Percentiles rank a stretch among this genome's conserved stretches.
Conservation (phyloP, 2,888 invertebrate species). For the Nysson spinosus region DNA sequence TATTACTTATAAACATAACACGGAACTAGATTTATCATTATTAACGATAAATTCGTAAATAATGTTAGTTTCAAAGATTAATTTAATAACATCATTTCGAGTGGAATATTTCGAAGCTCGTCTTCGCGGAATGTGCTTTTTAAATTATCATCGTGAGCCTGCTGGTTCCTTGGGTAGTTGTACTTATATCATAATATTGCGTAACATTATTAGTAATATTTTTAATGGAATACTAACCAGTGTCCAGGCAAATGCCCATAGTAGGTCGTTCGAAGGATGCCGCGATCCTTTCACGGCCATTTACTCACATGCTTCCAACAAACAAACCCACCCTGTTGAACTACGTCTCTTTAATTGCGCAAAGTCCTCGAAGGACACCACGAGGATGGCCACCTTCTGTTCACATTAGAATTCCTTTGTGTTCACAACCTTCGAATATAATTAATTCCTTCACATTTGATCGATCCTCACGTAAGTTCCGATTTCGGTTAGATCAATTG, state of each 20-base stretch:
- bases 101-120: no score
- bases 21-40: no score
- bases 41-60: no score
- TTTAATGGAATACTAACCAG: constrained; percentile 73
- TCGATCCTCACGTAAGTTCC: background rate
- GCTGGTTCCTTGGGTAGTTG: no score
- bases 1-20: no score
- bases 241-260: constrained; percentile 80
- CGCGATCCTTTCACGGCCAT: constrained; percentile 72
- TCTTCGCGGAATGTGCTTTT: no score
- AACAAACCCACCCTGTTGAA: constrained; percentile 23
- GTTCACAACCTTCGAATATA: background rate
- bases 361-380: constrained; percentile 4
- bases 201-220: no score
- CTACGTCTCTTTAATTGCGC: constrained; percentile 1
- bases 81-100: no score
- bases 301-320: constrained; percentile 72
- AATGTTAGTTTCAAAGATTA: no score
- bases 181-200: no score
- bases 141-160: no score
- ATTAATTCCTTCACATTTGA: background rate
- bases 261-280: constrained; percentile 72
- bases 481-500: background rate
- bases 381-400: background rate
- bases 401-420: constrained; percentile 25